phyloP scores from a whole-genome alignment of 64 coral and sea anemone genomes.

The Acropora yongei region DNA sequence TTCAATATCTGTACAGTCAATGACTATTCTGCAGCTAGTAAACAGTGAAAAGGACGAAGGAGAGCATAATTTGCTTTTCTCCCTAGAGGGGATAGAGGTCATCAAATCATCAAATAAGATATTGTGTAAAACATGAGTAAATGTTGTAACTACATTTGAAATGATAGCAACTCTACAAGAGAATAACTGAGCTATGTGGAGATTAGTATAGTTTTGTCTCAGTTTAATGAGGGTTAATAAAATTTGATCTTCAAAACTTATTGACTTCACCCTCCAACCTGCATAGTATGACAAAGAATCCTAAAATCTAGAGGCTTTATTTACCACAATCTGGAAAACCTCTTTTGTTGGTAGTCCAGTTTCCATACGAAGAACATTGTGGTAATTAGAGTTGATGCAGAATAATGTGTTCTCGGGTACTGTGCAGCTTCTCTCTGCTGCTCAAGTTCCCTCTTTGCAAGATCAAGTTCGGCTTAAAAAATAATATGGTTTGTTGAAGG shows the following conservation, averaged over 20 bases:
- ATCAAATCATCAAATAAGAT: too few species aligned
- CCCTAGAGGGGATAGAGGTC: too few species aligned
- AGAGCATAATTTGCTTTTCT: too few species aligned
- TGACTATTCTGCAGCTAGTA: too few species aligned
- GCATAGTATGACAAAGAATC: not conserved
- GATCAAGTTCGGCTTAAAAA: not conserved
- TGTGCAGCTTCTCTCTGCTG: too few species aligned
- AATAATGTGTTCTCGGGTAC: too few species aligned
- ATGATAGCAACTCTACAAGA: conserved; percentile 30
- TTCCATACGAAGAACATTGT: not conserved
- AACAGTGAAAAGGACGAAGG: too few species aligned
- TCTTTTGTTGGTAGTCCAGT: not conserved
- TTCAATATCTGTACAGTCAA: too few species aligned
- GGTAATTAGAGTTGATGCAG: not conserved
- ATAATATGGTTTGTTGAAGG: not conserved
- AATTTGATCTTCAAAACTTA: conserved; percentile 12
- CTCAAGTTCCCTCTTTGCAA: too few species aligned
- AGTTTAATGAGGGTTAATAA: not conserved
- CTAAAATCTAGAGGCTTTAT: conserved; percentile 11
- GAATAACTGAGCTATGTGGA: conserved; percentile 28
- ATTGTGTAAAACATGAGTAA: too few species aligned
- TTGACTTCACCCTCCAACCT: conserved; percentile 20
- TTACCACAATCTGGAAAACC: conserved; percentile 7
- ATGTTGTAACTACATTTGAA: too few species aligned
- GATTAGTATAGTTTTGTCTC: too few species aligned